A percentile compares a stretch with the other conserved stretches of the same genome.
Conservation (phyloP, 2,113 vertebrate species). For the Tragelaphus imberbis region DNA sequence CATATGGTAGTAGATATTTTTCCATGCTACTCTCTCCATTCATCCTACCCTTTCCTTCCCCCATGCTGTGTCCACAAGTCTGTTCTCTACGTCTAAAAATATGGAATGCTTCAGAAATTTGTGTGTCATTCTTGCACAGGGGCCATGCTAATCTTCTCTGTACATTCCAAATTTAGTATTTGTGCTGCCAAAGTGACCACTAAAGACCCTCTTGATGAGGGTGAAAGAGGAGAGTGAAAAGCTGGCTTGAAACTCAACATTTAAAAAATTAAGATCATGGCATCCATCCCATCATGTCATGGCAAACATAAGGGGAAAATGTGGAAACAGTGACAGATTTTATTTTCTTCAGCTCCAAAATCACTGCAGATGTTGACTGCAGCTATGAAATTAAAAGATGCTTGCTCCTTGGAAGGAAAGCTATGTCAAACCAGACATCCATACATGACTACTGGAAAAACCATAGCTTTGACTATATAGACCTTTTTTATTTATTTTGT, state of each 20-base stretch:
- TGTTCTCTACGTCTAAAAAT: background rate
- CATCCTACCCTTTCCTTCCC: background rate
- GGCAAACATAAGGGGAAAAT: background rate
- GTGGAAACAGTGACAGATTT: background rate
- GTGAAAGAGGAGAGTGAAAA: background rate
- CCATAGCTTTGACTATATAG: background rate
- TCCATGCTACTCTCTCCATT: background rate
- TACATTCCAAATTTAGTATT: background rate
- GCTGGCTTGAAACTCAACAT: background rate
- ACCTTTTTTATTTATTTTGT: background rate
- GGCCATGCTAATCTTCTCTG: background rate
- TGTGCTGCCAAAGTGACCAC: background rate
- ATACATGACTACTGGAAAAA: background rate
- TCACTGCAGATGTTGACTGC: background rate
- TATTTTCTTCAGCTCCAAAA: background rate
- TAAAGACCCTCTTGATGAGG: background rate
- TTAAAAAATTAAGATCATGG: background rate
- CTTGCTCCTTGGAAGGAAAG: background rate
- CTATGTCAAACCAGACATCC: background rate
- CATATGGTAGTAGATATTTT: background rate
- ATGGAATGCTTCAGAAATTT: background rate
- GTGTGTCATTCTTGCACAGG: background rate
- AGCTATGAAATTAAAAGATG: background rate
- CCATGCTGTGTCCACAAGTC: background rate
- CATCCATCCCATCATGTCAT: background rate